These are phyloP conservation scores for Gobio occitaniae DNA, from an alignment of 2,797 vertebrate genomes.

Conservation along the genomic window DNA sequence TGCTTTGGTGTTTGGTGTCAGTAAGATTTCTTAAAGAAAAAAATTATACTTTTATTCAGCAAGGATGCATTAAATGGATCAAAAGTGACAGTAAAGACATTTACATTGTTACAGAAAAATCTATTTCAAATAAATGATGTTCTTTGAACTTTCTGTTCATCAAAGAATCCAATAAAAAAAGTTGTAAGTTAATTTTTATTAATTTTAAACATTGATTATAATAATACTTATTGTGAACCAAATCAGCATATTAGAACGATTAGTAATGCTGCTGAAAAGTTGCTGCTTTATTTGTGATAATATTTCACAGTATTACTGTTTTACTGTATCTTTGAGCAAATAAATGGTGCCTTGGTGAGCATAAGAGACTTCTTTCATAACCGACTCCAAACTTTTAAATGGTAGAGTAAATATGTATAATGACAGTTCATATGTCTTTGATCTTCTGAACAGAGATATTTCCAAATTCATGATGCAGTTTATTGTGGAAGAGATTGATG, in stretches of 20 bases:
- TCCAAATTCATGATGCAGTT: constrained; percentile 95
- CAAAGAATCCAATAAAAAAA: too few species aligned
- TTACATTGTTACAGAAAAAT: too few species aligned
- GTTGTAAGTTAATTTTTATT: too few species aligned
- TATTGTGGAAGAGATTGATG: constrained; percentile 96
- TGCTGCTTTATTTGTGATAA: neutral
- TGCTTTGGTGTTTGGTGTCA: too few species aligned
- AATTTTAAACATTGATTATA: neutral
- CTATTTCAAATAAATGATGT: too few species aligned
- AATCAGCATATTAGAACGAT: neutral
- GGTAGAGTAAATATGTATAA: neutral
- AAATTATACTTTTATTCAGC: too few species aligned
- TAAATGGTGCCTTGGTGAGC: neutral
- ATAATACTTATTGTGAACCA: neutral
- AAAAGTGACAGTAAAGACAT: too few species aligned
- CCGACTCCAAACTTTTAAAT: neutral
- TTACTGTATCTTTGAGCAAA: neutral
- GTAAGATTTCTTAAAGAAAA: too few species aligned
- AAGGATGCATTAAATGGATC: too few species aligned
- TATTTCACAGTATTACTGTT: neutral
- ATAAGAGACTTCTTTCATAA: neutral
- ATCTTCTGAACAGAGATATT: constrained; percentile 83
- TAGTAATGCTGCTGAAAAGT: neutral
- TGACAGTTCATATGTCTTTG: neutral
- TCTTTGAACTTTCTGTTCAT: too few species aligned